Evolutionary conservation across 2,113 vertebrate species (phyloP).

Genomic region (Illadopsis cleaveri): DNA sequence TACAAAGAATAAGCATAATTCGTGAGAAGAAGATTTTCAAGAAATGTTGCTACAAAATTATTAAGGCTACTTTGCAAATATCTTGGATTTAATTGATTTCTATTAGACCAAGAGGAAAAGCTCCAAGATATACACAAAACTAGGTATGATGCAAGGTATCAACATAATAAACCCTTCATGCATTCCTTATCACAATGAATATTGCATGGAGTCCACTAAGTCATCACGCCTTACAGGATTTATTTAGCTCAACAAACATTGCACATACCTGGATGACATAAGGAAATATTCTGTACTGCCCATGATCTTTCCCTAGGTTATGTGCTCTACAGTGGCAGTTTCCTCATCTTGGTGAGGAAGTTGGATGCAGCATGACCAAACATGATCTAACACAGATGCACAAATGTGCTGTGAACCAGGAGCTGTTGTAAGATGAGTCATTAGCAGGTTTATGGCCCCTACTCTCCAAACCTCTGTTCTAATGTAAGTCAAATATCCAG

Average conservation of each 20-base stretch:
- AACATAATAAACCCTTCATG: not conserved
- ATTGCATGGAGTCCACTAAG: not conserved
- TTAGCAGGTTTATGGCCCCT: not conserved
- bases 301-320: not conserved
- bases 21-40: not conserved
- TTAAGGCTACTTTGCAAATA: not conserved
- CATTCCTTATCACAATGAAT: not conserved
- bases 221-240: not conserved
- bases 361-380: not conserved
- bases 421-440: not conserved
- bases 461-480: not conserved
- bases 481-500: not conserved
- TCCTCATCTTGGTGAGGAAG: not conserved
- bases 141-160: not conserved
- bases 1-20: not conserved
- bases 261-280: not conserved
- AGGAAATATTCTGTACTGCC: not conserved
- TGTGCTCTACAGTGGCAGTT: not conserved
- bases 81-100: not conserved
- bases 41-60: not conserved
- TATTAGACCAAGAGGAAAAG: not conserved
- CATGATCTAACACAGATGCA: accelerated
- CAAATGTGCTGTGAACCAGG: not conserved
- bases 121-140: not conserved
- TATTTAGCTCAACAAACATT: not conserved